Base-by-base conservation (phyloP, 2,888 invertebrate genomes). In the Orthosia gracilis region DNA sequence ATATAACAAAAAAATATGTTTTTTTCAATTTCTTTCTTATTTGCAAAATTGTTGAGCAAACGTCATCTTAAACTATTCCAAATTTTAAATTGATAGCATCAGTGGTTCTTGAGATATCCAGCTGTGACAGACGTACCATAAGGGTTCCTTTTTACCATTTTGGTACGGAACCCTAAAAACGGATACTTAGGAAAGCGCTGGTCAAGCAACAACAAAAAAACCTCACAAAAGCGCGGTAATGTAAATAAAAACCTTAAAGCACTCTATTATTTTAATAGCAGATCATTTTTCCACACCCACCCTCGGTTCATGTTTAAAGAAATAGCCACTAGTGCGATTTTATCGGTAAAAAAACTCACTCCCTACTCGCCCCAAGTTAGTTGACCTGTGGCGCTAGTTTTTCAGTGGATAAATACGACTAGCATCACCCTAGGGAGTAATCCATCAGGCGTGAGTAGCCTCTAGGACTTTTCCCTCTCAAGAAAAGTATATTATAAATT, bases 401-500 rank as follows among this genome's bases (percentile, higher is more conserved):
- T 86, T 83, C 76, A 73, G 76, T 70, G 65, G 78, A 82, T 87
- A 86, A 84, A 81, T 81, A 77, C 80, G 84, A 77, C 64, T 78
- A 52, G 79, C 26, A 86, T 74, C 77, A 62, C 86, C 80, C 88
- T 47, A 47, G 88, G 76, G 86, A 77, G 88, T 73, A 76, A 87
- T 94, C 89, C 89, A 90, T 94, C 93, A 91, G 90, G 68, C 65
- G 73, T 86, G 83, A 76, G 83, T 84, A 87, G 85, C 80, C 76
- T 76, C 79, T 65, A 73, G 74, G 73, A 73, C 63, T 80, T 77
- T 66, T 82, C 69, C 78, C 65, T 83, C 74, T 76, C 69, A 83
- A 87, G 83, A 69, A 65, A 69, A 69, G 77, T 88, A 73, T 87
- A 86, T 85, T 89, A 85, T 82, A 80, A n/a, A n/a, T 80, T 82